Evolutionary conservation across 2,797 vertebrate genomes (phyloP), one percentile per base, ranked within the genome.

Genomic region (Mus caroli): DNA sequence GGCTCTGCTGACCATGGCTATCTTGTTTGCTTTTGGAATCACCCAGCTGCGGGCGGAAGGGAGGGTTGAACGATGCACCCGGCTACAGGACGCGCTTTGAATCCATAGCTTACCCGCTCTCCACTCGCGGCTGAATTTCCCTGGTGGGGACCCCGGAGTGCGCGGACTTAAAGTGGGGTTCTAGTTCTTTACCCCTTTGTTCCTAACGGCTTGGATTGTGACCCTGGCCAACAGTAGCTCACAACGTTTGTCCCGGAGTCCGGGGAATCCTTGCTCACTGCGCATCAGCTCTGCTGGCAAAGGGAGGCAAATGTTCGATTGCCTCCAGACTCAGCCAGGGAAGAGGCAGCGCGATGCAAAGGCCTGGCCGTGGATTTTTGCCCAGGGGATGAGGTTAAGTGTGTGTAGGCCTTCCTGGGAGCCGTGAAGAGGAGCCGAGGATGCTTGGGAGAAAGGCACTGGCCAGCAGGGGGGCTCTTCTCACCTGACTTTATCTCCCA

Each of bases 191-290:
- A 13, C 22, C 7, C 1, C 43, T 17, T 85, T 54, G 52, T 77
- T 75, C n/a, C 93, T 94, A 88, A 95, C 52, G 78, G 79, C 71
- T 89, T 94, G 91, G 94, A 93, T 90, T 94, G 82, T 71, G 94
- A 88, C 82, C 95, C 22, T 82, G 71, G 56, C 34, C 88, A 75
- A 28, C 40, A 28, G 50, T 34, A 73, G 34, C 86, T 71, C 3
- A 20, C 37, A 2, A 31, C 62, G 20, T 60, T 90, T 12, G 15
- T 31, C 82, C 67, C 4, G 26, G 28, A 50, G 69, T 26, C 37
- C 26, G 31, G 0, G 0, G 20, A 40, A 34, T 54, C 28, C 1
- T 9, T 1, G 22, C 83, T 86, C 46, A 6, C 28, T 1, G 0
- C 1, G 12, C 31, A 24, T 46, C 90, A 73, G 24, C 76, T 19